phyloP scores from a whole-genome alignment of 2,797 vertebrate species.

The Tolypeutes matacus region DNA sequence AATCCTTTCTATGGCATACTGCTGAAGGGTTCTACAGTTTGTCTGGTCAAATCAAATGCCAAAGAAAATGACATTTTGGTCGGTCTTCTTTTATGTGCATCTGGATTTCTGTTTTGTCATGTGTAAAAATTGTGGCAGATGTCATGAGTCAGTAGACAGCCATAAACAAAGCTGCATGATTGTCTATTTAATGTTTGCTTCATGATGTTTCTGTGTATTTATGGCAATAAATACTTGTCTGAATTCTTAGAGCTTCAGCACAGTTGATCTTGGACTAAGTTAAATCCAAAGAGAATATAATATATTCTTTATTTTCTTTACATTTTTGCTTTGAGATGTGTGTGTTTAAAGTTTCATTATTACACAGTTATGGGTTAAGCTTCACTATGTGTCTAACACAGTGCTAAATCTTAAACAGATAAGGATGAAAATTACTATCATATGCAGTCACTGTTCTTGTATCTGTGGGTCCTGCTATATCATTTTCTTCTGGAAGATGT shows the following conservation, averaged over 20 bases:
- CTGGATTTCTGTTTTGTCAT: conserved; percentile 28
- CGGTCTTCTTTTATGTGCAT: background rate
- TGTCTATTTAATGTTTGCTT: background rate
- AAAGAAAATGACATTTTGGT: conserved; percentile 47
- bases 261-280: background rate
- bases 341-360: background rate
- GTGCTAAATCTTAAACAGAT: background rate
- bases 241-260: background rate
- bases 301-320: background rate
- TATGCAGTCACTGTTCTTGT: background rate
- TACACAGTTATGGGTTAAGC: background rate
- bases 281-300: background rate
- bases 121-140: background rate
- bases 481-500: conserved; percentile 19
- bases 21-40: background rate
- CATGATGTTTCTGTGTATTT: background rate
- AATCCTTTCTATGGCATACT: background rate
- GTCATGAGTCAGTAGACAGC: background rate
- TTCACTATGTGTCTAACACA: background rate
- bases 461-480: background rate
- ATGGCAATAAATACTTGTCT: background rate
- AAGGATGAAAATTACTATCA: background rate
- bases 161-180: background rate
- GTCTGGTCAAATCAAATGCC: conserved; percentile 26
- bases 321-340: background rate